Conservation (phyloP, 2,113 vertebrate species). For the Phycodurus eques region DNA sequence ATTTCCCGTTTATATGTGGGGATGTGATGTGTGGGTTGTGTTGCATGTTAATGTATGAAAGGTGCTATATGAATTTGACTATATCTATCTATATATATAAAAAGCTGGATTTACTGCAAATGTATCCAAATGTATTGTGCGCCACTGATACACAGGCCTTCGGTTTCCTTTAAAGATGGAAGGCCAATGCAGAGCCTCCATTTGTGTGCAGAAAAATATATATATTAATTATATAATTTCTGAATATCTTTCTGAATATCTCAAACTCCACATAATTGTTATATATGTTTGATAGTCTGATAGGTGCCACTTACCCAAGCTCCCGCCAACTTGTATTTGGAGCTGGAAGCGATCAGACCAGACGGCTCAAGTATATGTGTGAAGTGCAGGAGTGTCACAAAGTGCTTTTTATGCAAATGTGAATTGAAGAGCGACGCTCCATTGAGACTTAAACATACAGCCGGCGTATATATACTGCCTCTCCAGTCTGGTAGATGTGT, state of each 20-base stretch:
- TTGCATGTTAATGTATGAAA: too few relatives aligned
- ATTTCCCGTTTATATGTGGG: too few relatives aligned
- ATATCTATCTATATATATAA: too few relatives aligned
- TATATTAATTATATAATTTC: too few relatives aligned
- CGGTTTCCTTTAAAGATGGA: neutral
- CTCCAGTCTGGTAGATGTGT: slow-evolving; percentile 30
- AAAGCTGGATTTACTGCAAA: too few relatives aligned
- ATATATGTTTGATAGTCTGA: slow-evolving; percentile 50
- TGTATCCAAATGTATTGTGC: too few relatives aligned
- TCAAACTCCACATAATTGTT: slow-evolving; percentile 35
- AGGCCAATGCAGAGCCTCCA: slow-evolving; percentile 6
- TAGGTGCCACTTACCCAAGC: slow-evolving; percentile 49
- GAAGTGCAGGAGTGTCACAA: slow-evolving; percentile 40
- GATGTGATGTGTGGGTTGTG: too few relatives aligned
- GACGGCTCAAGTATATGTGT: slow-evolving; percentile 54
- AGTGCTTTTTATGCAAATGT: slow-evolving; percentile 68
- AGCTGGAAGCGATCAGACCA: slow-evolving; percentile 51
- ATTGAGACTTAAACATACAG: slow-evolving; percentile 43
- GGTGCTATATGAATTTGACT: too few relatives aligned
- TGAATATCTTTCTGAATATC: neutral
- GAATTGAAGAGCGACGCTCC: slow-evolving; percentile 31
- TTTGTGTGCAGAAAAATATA: neutral
- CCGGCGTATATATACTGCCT: slow-evolving; percentile 4
- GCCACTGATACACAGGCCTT: too few relatives aligned
- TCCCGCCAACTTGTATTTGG: slow-evolving; percentile 24